Conservation (phyloP, 2,113 vertebrate species). For the Bucco capensis region DNA sequence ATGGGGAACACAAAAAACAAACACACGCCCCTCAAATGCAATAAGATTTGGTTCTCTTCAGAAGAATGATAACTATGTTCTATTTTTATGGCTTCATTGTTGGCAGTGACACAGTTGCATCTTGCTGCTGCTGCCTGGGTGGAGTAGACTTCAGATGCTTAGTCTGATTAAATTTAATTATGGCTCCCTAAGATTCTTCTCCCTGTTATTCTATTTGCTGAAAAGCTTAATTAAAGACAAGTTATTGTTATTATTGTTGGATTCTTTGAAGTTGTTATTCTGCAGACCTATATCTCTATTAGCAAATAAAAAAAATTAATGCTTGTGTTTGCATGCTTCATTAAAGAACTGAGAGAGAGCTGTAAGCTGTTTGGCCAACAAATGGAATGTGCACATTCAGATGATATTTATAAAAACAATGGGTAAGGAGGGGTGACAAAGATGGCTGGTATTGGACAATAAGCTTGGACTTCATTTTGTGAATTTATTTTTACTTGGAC, state of each 20-base stretch:
- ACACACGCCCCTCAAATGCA: too few species aligned
- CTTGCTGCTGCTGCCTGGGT: not conserved
- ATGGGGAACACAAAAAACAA: rapidly evolving
- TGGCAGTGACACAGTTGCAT: not conserved
- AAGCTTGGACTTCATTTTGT: not conserved
- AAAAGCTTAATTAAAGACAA: not conserved
- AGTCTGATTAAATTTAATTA: not conserved
- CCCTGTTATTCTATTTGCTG: not conserved
- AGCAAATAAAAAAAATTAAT: not conserved
- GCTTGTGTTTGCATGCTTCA: not conserved
- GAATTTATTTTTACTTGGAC: not conserved
- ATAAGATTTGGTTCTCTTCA: not conserved
- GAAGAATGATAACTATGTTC: not conserved
- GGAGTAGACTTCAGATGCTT: not conserved
- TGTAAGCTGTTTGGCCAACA: not conserved
- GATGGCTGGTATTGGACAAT: not conserved
- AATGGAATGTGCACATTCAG: not conserved
- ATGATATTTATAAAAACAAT: not conserved
- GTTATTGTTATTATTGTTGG: not conserved
- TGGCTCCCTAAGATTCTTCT: not conserved
- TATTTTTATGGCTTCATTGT: not conserved
- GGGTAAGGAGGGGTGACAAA: not conserved
- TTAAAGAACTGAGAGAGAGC: not conserved
- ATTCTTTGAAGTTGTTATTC: not conserved
- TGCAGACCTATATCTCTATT: not conserved